Base-by-base conservation (phyloP, 1,140 invertebrate genomes). In the Drosophila bocki region DNA sequence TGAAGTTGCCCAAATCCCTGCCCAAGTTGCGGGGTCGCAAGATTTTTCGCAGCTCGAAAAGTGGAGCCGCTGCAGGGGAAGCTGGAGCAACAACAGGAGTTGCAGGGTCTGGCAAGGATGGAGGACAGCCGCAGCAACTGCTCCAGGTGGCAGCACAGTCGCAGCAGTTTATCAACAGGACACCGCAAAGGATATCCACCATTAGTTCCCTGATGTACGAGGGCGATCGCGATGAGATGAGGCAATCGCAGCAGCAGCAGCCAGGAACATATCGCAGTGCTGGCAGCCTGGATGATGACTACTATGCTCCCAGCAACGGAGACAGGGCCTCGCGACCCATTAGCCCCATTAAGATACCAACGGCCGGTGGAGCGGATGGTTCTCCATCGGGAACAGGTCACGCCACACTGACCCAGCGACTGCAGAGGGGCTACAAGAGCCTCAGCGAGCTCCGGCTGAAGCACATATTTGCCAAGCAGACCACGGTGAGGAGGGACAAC, bases 131-230 rank as follows among this genome's bases (percentile, higher is more conserved):
- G 7, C 47, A 58, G 47, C 4, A 26, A 42, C 37, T 44, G n/a
- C 56, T 68, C 5, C 48, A 53, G 35, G 22, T 63, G 39, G 32
- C 76, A 15, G 74, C 68, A 5, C 80, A 78, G n/a, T 75, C 86
- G 7, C 74, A 82, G 61, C 68, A 78, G 69, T 92, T 91, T 17
- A 91, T 92, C 50, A 88, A 92, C 72, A 75, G 78, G 8, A 91
- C 91, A 22, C 91, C 91, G 5, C 74, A 79, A 19, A 75, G 83
- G 35, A 92, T 92, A 39, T 91, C 90, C 11, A 92, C 91, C 9
- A 88, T 92, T 42, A 88, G 90, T 29, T 91, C 91, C 7, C 37
- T 92, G 22, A 90, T 92, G 82, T 70, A 91, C 19, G 75, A 91
- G 37, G 69, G 22, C 8, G 67, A 69, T 3, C 53, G 12, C 9